Evolutionary conservation across 2,888 invertebrate genomes (phyloP).

Genomic region (Theretra japonica): DNA sequence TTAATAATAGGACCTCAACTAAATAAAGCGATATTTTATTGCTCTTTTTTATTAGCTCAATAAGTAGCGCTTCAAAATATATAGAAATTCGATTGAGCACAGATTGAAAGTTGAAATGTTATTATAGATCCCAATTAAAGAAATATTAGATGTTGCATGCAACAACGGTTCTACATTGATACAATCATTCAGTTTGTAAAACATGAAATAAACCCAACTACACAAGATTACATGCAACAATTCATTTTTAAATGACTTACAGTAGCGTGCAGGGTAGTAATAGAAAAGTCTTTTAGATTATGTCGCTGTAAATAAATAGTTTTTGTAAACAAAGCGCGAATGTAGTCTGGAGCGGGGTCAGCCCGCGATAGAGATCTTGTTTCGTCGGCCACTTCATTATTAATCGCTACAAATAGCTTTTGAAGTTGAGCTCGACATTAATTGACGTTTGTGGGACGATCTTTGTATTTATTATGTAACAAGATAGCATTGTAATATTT

Average conservation of each 20-base stretch:
- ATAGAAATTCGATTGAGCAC: too few relatives aligned
- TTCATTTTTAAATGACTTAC: neutral
- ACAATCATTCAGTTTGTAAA: too few relatives aligned
- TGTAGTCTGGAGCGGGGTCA: neutral
- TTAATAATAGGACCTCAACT: too few relatives aligned
- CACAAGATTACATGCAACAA: neutral
- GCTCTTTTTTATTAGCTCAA: too few relatives aligned
- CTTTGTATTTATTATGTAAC: constrained; percentile 9
- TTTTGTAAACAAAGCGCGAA: constrained; percentile 14
- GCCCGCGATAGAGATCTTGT: neutral
- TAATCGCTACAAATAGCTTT: constrained; percentile 34
- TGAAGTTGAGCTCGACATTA: constrained; percentile 30
- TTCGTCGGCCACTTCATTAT: constrained; percentile 26
- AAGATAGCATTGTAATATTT: neutral
- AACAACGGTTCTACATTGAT: too few relatives aligned
- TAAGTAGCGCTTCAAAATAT: too few relatives aligned
- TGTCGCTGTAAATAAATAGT: neutral
- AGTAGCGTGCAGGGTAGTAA: neutral
- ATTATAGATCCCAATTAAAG: too few relatives aligned
- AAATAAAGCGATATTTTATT: too few relatives aligned
- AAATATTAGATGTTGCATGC: too few relatives aligned
- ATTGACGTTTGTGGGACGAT: constrained; percentile 34
- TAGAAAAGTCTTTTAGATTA: constrained; percentile 6
- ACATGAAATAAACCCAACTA: neutral
- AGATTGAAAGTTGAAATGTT: too few relatives aligned